Evolutionary conservation across 2,888 invertebrate genomes (phyloP).

Genomic region (Parelbella ahira): DNA sequence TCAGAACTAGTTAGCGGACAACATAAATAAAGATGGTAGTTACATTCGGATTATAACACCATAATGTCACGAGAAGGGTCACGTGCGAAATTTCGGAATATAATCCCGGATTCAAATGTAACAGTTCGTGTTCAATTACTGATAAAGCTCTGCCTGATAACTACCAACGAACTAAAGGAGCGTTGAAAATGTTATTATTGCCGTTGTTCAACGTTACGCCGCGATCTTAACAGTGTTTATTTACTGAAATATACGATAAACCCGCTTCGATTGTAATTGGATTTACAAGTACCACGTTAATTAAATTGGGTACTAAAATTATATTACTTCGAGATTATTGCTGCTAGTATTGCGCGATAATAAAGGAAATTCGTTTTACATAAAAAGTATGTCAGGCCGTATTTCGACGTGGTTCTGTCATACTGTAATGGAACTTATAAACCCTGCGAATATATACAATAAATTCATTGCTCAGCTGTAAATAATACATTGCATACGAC

Average conservation of each 20-base stretch:
- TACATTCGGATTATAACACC: constrained; percentile 55
- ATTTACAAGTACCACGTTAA: constrained; percentile 29
- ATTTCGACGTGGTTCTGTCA: constrained; percentile 1
- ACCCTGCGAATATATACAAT: too few species aligned
- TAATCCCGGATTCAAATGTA: constrained; percentile 56
- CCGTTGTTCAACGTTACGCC: constrained; percentile 33
- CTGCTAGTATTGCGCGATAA: constrained; percentile 19
- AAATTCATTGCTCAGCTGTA: too few species aligned
- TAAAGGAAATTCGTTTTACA: constrained; percentile 20
- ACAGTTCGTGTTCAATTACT: constrained; percentile 63
- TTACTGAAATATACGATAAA: constrained; percentile 35
- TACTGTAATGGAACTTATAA: constrained; percentile 4
- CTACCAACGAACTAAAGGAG: constrained; percentile 47
- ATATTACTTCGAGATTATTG: constrained; percentile 24
- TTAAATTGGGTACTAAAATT: constrained; percentile 30
- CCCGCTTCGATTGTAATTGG: constrained; percentile 33
- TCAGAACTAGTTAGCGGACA: constrained; percentile 40
- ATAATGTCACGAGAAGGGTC: constrained; percentile 48
- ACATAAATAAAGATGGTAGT: constrained; percentile 50
- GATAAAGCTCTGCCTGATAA: constrained; percentile 55
- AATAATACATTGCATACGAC: too few species aligned
- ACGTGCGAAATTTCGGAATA: constrained; percentile 45
- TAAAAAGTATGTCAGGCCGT: constrained; percentile 12
- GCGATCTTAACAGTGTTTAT: constrained; percentile 36
- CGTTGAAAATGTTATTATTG: constrained; percentile 48